Conservation (phyloP, 2,113 vertebrate genomes). For the Antigone vipio region DNA sequence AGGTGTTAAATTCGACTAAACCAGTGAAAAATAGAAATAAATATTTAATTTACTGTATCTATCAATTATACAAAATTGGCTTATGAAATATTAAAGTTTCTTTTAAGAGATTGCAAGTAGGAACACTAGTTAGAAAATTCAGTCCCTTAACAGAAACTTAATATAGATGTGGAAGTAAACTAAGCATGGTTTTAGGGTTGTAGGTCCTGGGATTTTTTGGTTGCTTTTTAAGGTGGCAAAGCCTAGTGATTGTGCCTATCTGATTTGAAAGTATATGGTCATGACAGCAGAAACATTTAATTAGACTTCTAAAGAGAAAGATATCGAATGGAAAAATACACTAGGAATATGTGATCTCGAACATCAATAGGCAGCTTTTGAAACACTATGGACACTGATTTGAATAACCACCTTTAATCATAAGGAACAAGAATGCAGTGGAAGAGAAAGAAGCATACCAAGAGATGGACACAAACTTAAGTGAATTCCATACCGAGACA, state of each 20-base stretch:
- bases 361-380: background rate
- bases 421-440: background rate
- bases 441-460: background rate
- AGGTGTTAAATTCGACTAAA: constrained; percentile 50
- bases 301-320: background rate
- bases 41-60: constrained; percentile 57
- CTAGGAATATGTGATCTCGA: background rate
- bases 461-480: background rate
- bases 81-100: constrained; percentile 56
- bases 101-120: constrained; percentile 28
- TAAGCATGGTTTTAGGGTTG: background rate
- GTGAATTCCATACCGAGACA: background rate
- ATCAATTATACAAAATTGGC: constrained; percentile 54
- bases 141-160: background rate
- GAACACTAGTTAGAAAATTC: background rate
- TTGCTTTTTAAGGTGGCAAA: background rate
- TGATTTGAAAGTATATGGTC: background rate
- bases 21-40: constrained; percentile 45
- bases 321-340: background rate
- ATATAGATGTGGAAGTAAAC: constrained; percentile 19
- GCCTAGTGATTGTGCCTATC: background rate
- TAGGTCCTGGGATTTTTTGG: background rate
- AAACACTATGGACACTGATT: background rate
- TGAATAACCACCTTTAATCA: background rate
- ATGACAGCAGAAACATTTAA: background rate